Evolutionary conservation across 2,113 vertebrate genomes (phyloP), one percentile per base, ranked within the genome.

Genomic region (Epinephelus lanceolatus): DNA sequence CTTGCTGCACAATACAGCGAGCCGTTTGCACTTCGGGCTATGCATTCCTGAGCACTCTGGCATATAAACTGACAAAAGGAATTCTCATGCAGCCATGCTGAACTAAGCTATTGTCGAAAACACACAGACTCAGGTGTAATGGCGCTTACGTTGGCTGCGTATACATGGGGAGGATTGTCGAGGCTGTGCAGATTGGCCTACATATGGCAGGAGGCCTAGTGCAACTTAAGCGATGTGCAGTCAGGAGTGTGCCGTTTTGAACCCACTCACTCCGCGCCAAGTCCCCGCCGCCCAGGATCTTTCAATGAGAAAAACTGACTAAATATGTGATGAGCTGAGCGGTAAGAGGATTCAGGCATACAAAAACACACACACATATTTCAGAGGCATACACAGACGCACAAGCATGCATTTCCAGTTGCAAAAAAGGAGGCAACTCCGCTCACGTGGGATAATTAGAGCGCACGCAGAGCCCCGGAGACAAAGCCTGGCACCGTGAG

Each of bases 321-420:
- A 91, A 91, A 91, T 91, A 89, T 89, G 87, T 91, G 69, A 93
- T 90, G 90, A 91, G 87, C 62, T 33, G 79, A 74, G 83, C 73
- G 78, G 68, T 53, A 70, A 45, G 74, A 79, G 63, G 76, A 83
- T 70, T 84, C 55, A 17, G 53, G 21, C 18, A 23, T 15, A 69
- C 65, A 30, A 10, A 61, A 47, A 80, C 47, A 73, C 67, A 67
- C 65, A 33, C 18, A 77, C 45, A 49, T 21, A 37, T 45, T 75
- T 53, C 2, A 45, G 52, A 69, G 51, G 30, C 66, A 53, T 15
- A 67, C 10, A 5, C 51, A 75, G 6, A 80, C 60, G 60, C 76
- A 68, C 61, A 72, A 61, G 69, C 18, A 52, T 2, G 23, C 47
- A 30, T 56, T 84, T 84, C 51, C 76, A 87, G 66, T 61, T 70